Evolutionary conservation across 1,140 invertebrate genomes (phyloP), one percentile per base, ranked within the genome.

Genomic region (Monomorium pharaonis): DNA sequence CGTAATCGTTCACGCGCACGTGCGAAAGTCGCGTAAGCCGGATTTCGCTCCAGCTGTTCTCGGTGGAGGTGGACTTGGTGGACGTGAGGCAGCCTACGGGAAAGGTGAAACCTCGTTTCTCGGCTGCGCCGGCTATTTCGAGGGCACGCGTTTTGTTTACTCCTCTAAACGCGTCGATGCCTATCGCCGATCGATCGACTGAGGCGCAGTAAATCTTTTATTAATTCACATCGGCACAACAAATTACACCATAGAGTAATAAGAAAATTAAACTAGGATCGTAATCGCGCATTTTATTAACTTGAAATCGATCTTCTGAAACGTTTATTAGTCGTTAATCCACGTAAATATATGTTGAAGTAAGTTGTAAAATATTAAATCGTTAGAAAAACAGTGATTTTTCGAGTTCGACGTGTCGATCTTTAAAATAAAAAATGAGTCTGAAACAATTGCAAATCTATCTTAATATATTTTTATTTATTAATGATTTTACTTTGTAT

Each of bases 71-170:
- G 67, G 81, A 76, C 54, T 62, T 21, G 37, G 63, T 21, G 37
- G 63, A 65, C 21, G 4, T 27, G 80, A 54, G 12, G 27, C 69
- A 27, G 49, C 12, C 56, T 83, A 83, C 75, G 44, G 62, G 51
- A 56, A 58, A 88, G 63, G 88, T 83, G 87, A 89, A 89, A 89
- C 84, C 58, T 56, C 56, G 70, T 88, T 80, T 81, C 86, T 77
- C 72, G 76, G 7, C 72, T 84, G 14, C 37, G 47, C 21, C 44
- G 27, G 14, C 27, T 49, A 62, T 88, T 88, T 88, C 54, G 81
- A 85, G 74, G 47, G 81, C 83, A 85, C 75, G 37, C 47, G 51
- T 56, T 76, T 83, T 72, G 78, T 83, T 83, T 83, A 74, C 54
- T 60, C 24, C 7, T 72, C 37, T 14, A 44, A 9, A 9, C 21